A percentile compares a stretch with the other conserved stretches of the same genome.
phyloP scores from a whole-genome alignment of 2,797 vertebrate species.

The Ctenochaetus hawaiiensis region DNA sequence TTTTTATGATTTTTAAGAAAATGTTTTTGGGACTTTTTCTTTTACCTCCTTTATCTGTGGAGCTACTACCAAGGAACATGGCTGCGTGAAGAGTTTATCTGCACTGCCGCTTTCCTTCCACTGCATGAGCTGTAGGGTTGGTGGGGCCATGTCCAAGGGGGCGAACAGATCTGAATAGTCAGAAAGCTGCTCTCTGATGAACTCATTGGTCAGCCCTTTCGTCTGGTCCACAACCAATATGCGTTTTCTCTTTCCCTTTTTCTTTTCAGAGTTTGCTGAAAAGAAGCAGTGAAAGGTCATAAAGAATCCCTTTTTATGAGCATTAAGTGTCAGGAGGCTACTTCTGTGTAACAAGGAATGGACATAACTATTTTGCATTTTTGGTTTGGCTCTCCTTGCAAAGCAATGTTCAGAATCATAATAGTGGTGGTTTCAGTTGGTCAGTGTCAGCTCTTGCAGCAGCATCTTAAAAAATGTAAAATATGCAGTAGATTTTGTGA shows the following conservation, averaged over 20 bases:
- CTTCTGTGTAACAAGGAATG: not conserved
- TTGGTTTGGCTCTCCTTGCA: not conserved
- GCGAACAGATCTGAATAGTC: conserved; percentile 77
- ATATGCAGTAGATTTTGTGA: not conserved
- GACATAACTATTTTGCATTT: not conserved
- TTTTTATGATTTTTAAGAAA: not conserved
- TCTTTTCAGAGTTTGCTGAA: conserved; percentile 73
- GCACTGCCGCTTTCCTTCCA: conserved; percentile 82
- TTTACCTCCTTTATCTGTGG: conserved; percentile 78
- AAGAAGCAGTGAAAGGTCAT: conserved; percentile 13
- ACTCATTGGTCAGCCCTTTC: conserved; percentile 78
- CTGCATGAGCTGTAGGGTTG: conserved; percentile 80
- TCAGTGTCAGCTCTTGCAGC: not conserved
- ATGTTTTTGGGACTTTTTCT: not conserved
- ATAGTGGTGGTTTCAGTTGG: not conserved
- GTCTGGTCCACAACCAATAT: conserved; percentile 80
- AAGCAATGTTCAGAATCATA: not conserved
- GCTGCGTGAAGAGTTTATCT: conserved; percentile 73
- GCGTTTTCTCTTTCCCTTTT: conserved; percentile 75
- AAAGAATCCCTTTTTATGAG: not conserved
- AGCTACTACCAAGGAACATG: conserved; percentile 62
- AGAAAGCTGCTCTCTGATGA: conserved; percentile 77
- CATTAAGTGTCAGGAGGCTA: not conserved
- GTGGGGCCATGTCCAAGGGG: conserved; percentile 80
- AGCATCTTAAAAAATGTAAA: not conserved